A percentile compares a stretch with the other conserved stretches of the same genome.
phyloP scores from a whole-genome alignment of 2,888 invertebrate genomes.

The Nomada fabriciana region DNA sequence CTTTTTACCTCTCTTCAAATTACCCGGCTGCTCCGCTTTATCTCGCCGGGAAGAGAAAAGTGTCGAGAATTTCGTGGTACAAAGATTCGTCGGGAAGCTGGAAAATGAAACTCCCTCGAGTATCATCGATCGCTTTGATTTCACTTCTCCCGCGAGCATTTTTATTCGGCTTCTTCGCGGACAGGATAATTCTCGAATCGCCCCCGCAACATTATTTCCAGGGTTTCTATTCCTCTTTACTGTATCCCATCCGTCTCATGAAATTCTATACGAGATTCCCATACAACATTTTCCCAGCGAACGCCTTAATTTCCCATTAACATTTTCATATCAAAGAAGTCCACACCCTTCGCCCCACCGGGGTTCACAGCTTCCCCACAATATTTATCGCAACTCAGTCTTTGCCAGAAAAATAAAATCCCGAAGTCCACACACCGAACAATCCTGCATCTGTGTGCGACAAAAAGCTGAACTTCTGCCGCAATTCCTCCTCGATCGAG shows the following conservation, averaged over 20 bases:
- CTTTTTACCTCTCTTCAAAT: not conserved
- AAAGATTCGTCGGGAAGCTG: not conserved
- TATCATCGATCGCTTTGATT: constrained; percentile 1
- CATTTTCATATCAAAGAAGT: constrained; percentile 8
- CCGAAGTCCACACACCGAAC: too few relatives aligned
- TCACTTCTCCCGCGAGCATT: not conserved
- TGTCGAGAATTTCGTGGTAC: constrained; percentile 11
- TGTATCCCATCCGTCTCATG: not conserved
- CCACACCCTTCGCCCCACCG: too few relatives aligned
- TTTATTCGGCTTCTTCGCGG: not conserved
- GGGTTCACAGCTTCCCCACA: too few relatives aligned
- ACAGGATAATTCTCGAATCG: not conserved
- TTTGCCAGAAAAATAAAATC: too few relatives aligned
- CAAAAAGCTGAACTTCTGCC: not conserved
- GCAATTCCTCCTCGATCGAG: too few relatives aligned
- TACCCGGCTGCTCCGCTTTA: not conserved
- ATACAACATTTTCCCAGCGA: not conserved
- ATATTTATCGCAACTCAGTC: too few relatives aligned
- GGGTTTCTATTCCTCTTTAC: not conserved
- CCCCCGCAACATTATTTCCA: constrained; percentile 8
- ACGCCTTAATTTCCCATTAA: constrained; percentile 34
- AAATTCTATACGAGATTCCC: constrained; percentile 15
- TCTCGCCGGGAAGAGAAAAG: not conserved
- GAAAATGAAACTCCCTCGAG: not conserved
- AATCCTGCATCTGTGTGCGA: not conserved